phyloP scores from a whole-genome alignment of 2,888 invertebrate species.

The Drosophila neotestacea region DNA sequence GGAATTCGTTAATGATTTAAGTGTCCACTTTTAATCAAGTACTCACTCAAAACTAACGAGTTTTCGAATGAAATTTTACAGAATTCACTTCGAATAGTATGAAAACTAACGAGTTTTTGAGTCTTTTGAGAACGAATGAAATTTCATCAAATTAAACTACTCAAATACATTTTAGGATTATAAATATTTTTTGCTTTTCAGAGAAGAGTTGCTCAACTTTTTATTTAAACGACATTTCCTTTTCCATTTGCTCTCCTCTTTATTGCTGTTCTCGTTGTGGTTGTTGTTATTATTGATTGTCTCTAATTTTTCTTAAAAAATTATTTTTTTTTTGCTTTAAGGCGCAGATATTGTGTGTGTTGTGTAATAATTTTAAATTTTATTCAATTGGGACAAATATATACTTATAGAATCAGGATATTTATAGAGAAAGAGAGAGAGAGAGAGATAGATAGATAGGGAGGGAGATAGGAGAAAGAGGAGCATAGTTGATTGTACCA shows the following conservation, averaged over 20 bases:
- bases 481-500: slow-evolving; percentile 10
- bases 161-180: not conserved
- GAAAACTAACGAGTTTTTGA: not conserved
- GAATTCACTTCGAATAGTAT: not conserved
- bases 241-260: not conserved
- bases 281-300: slow-evolving; percentile 5
- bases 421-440: not conserved
- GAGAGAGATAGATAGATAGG: not conserved
- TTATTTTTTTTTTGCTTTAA: slow-evolving; percentile 20
- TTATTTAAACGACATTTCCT: not conserved
- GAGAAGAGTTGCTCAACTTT: not conserved
- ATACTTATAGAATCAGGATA: slow-evolving; percentile 16
- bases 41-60: not conserved
- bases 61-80: not conserved
- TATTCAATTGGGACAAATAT: slow-evolving; percentile 1
- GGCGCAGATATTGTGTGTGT: slow-evolving; percentile 6
- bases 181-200: not conserved
- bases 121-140: not conserved
- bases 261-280: not conserved
- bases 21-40: not conserved
- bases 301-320: not conserved
- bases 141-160: not conserved
- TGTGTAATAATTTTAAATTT: slow-evolving; percentile 19
- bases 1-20: not conserved
- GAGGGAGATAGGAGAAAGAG: not conserved